Evolutionary conservation across 2,797 vertebrate species (phyloP).

Genomic region (Sebastes cheni): DNA sequence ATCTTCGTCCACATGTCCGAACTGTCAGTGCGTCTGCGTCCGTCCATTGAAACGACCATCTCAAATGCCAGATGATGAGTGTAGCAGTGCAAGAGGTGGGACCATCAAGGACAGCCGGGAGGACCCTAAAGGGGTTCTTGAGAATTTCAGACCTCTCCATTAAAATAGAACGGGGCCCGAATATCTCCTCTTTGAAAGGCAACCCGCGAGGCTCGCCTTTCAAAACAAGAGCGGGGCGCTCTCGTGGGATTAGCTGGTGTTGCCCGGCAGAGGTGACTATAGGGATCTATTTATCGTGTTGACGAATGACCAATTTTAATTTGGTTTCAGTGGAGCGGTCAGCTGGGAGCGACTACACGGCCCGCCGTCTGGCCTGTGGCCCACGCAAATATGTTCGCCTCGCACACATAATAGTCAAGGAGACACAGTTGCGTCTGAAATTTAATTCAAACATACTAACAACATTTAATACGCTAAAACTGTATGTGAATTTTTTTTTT

Average conservation of each 20-base stretch:
- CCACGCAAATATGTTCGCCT: not conserved
- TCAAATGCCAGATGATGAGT: slow-evolving; percentile 65
- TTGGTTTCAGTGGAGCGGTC: slow-evolving; percentile 46
- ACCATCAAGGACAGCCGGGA: slow-evolving; percentile 65
- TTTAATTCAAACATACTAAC: no score
- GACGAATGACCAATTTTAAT: slow-evolving; percentile 63
- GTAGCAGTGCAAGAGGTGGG: slow-evolving; percentile 43
- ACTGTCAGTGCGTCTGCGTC: slow-evolving; percentile 66
- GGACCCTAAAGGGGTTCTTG: slow-evolving; percentile 59
- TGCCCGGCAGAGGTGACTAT: slow-evolving; percentile 74
- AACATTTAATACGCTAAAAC: no score
- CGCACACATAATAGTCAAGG: not conserved
- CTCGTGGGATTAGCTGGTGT: slow-evolving; percentile 74
- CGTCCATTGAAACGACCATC: slow-evolving; percentile 39
- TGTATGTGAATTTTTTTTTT: no score
- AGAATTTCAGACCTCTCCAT: slow-evolving; percentile 70
- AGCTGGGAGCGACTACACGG: slow-evolving; percentile 41
- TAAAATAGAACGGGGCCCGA: slow-evolving; percentile 75
- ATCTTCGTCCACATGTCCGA: slow-evolving; percentile 63
- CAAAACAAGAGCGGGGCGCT: slow-evolving; percentile 76
- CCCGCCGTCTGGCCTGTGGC: not conserved
- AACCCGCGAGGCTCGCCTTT: slow-evolving; percentile 63
- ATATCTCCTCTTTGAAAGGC: slow-evolving; percentile 72
- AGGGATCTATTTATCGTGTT: slow-evolving; percentile 61
- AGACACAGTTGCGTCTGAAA: not conserved